Conservation (phyloP, 92 coral and sea anemone species). For the Siderastrea radians region DNA sequence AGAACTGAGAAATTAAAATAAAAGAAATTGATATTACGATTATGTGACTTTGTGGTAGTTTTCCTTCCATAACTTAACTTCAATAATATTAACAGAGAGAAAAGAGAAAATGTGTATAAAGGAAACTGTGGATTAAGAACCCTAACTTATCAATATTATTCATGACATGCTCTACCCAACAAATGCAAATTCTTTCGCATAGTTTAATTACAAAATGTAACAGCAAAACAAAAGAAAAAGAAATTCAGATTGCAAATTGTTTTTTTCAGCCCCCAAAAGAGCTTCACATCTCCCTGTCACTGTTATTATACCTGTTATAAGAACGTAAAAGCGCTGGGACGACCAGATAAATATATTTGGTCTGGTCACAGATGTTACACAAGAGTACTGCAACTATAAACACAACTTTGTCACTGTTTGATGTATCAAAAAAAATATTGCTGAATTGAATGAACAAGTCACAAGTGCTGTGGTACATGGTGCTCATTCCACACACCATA, state of each 20-base stretch:
- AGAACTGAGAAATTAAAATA: conserved; percentile 35
- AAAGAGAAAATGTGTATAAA: conserved; percentile 18
- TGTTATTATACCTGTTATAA: conserved; percentile 14
- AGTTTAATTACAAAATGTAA: conserved; percentile 8
- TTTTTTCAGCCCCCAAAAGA: conserved; percentile 29
- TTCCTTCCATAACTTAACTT: conserved; percentile 47
- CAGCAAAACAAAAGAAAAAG: conserved; percentile 5
- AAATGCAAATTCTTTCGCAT: conserved; percentile 26
- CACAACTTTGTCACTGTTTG: conserved; percentile 13
- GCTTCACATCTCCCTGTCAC: conserved; percentile 15
- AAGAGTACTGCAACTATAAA: conserved; percentile 11
- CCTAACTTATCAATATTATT: conserved; percentile 43
- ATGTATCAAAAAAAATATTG: conserved; percentile 22
- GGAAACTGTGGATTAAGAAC: conserved; percentile 40
- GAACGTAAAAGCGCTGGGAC: conserved; percentile 9
- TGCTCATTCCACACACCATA: conserved; percentile 75
- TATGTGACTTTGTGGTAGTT: conserved; percentile 50
- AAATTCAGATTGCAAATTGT: conserved; percentile 36
- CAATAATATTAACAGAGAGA: conserved; percentile 44
- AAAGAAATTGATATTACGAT: conserved; percentile 42
- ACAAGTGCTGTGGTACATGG: conserved; percentile 75
- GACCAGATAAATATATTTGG: conserved; percentile 29
- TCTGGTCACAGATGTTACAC: conserved; percentile 21
- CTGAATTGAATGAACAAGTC: conserved; percentile 34
- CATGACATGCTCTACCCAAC: conserved; percentile 41